Conservation (phyloP, 2,113 vertebrate genomes). For the Tenrec ecaudatus region DNA sequence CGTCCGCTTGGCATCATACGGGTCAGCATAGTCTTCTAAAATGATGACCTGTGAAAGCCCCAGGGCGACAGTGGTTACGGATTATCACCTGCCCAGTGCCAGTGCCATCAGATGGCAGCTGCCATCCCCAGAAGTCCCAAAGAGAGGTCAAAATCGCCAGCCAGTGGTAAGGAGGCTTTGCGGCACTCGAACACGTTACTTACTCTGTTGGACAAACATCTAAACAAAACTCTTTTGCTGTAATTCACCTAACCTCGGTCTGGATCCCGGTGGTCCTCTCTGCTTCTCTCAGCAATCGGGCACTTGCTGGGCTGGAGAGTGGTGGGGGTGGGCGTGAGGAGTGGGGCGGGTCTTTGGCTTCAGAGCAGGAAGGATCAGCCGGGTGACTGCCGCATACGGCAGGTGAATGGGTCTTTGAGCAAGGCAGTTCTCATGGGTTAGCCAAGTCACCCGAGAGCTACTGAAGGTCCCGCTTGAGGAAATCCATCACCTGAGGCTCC, state of each 20-base stretch:
- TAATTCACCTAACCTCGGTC: not conserved
- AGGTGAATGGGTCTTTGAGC: not conserved
- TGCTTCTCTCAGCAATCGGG: not conserved
- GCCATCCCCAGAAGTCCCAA: not conserved
- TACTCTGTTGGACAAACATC: not conserved
- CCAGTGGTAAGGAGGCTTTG: not conserved
- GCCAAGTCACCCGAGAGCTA: no score
- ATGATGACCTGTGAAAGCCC: slow-evolving; percentile 91
- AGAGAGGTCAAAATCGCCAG: not conserved
- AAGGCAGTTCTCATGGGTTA: not conserved
- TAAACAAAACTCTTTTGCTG: not conserved
- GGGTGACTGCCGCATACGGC: not conserved
- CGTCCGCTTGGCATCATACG: slow-evolving; percentile 95
- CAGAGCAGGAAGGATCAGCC: not conserved
- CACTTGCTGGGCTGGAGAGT: not conserved
- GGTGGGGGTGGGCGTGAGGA: not conserved
- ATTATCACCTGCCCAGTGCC: not conserved
- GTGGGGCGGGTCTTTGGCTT: not conserved
- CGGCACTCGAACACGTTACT: not conserved
- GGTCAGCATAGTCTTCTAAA: slow-evolving; percentile 96
- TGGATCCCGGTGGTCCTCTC: not conserved
- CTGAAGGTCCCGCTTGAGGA: not conserved
- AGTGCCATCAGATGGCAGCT: not conserved
- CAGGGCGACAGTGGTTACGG: not conserved
- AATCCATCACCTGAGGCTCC: not conserved